Percentiles rank a stretch among this genome's conserved stretches.
Conservation (phyloP, 2,888 invertebrate species). For the Zeuzera pyrina region DNA sequence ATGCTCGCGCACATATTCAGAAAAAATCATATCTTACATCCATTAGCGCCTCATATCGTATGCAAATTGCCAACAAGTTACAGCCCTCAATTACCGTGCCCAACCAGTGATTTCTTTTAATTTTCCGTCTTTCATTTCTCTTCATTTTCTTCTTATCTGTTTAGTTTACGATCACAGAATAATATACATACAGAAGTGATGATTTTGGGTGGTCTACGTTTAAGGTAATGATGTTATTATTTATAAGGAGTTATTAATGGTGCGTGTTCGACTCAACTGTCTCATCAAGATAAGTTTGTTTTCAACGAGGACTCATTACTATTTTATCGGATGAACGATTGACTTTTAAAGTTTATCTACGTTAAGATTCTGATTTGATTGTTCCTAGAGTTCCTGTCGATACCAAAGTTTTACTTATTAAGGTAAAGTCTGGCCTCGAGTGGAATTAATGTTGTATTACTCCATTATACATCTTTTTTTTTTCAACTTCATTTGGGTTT, state of each 20-base stretch:
- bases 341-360: slow-evolving; percentile 50
- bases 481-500: too few species aligned
- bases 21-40: slow-evolving; percentile 49
- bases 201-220: slow-evolving; percentile 67
- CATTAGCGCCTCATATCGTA: slow-evolving; percentile 63
- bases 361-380: slow-evolving; percentile 45
- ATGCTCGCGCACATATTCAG: slow-evolving; percentile 42
- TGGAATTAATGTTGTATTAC: too few species aligned
- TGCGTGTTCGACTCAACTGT: slow-evolving; percentile 38
- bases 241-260: slow-evolving; percentile 62
- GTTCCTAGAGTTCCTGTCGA: slow-evolving; percentile 31
- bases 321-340: slow-evolving; percentile 57
- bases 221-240: slow-evolving; percentile 64
- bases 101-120: slow-evolving; percentile 41
- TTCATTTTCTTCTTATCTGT: slow-evolving; percentile 48
- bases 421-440: too few species aligned
- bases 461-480: too few species aligned
- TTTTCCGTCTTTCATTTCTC: slow-evolving; percentile 41
- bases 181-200: slow-evolving; percentile 50
- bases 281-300: slow-evolving; percentile 67
- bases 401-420: too few species aligned
- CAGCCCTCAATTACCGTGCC: slow-evolving; percentile 43
- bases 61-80: slow-evolving; percentile 54
- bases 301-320: slow-evolving; percentile 61
- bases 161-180: slow-evolving; percentile 43